Evolutionary conservation across 1,140 invertebrate species (phyloP).

Genomic region (Ceratoteleas bidentatus): DNA sequence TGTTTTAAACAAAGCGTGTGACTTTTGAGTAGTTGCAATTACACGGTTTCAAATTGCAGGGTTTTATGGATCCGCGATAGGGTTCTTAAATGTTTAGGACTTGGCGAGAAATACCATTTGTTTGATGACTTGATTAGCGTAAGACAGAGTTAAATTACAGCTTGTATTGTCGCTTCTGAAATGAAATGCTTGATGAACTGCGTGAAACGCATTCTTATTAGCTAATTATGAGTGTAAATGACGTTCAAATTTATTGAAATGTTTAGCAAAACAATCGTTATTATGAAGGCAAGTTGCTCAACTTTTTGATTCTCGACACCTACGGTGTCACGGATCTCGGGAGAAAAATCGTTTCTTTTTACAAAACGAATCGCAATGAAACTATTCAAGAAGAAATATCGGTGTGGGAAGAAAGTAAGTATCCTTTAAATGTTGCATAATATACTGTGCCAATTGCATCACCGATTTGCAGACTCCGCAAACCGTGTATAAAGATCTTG

Average conservation of each 20-base stretch:
- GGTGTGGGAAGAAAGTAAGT: constrained; percentile 83
- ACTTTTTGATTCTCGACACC: constrained; percentile 75
- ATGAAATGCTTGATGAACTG: constrained; percentile 15
- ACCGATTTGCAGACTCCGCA: constrained; percentile 27
- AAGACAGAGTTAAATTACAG: constrained; percentile 63
- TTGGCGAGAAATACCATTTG: constrained; percentile 63
- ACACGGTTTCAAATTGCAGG: constrained; percentile 63
- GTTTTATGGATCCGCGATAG: constrained; percentile 75
- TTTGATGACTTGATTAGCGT: constrained; percentile 77
- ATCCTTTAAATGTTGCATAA: constrained; percentile 70
- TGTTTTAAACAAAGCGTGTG: neutral
- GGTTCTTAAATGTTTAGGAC: constrained; percentile 72
- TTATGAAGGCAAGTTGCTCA: constrained; percentile 74
- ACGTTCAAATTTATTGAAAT: constrained; percentile 31
- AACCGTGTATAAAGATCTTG: constrained; percentile 60
- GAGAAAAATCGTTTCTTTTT: constrained; percentile 81
- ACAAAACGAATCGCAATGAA: constrained; percentile 82
- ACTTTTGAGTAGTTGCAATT: constrained; percentile 11
- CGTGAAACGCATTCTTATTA: constrained; percentile 33
- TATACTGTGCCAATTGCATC: constrained; percentile 39
- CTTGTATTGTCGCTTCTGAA: constrained; percentile 21
- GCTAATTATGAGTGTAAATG: constrained; percentile 45
- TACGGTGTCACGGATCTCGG: constrained; percentile 76
- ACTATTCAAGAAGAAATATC: constrained; percentile 82
- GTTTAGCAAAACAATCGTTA: constrained; percentile 74